Evolutionary conservation across 2,888 invertebrate species (phyloP), one percentile per base, ranked within the genome.

Genomic region (Dione juno): DNA sequence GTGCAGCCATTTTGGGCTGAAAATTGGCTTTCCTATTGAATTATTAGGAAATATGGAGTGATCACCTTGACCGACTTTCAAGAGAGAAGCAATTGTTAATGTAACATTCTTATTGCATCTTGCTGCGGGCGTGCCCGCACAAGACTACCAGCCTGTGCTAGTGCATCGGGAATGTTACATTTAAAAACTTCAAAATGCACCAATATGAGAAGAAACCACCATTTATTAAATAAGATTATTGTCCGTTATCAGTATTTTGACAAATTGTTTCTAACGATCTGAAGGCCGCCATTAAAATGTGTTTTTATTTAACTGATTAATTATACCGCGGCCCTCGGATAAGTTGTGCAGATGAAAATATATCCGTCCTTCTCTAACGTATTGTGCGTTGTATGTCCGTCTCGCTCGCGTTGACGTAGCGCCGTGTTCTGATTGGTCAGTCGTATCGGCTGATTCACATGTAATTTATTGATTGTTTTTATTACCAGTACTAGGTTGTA

Each of bases 31-130:
- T 43, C 1, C 59, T 59, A 14, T 43, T 41, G 40, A 41, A 21
- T 14, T 59, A 43, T 59, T 43, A 59, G 43, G 59, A 59, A 59
- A 59, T 21, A 19, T 43, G 41, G 40, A 43, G 43, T 19, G 21
- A 43, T 13, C 41, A 48, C 57, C 37, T 50, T 65, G 54, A 65
- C 52, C 52, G 43, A 61, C 16, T 66, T 43, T 66, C 45, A 59
- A 59, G 50, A 59, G 59, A 59, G 59, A 50, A 53, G 53, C 21
- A 19, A 59, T 37, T 78, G 64, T 75, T 82, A 84, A 84, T 82
- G 83, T 84, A 84, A 89, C 85, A 80, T 90, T 92, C 91, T 89
- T 82, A 83, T 80, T 87, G 91, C 88, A 86, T 86, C 89, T 88
- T 89, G 89, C 88, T 68, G 75, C 77, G 66, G 70, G 76, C 75